phyloP scores from a whole-genome alignment of 2,888 invertebrate genomes.

The Orchesellides sinensis region DNA sequence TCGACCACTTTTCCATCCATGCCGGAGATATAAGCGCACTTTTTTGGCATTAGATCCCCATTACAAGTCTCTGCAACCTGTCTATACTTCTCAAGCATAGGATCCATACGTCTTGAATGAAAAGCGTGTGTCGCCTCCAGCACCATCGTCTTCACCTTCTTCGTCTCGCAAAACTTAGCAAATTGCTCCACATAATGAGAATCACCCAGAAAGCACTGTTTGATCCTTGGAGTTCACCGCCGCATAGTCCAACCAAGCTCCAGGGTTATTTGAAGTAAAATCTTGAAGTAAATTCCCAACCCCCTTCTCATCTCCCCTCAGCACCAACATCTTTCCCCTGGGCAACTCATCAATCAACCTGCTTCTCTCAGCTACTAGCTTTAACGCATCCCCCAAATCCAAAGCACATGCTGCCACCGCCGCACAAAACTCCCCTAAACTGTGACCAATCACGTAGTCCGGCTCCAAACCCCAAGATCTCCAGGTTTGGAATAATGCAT shows the following conservation, averaged over 20 bases:
- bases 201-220: slow-evolving; percentile 47
- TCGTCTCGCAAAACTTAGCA: slow-evolving; percentile 1
- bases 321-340: slow-evolving; percentile 49
- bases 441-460: slow-evolving; percentile 62
- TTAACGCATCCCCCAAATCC: slow-evolving; percentile 52
- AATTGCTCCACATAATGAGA: slow-evolving; percentile 26
- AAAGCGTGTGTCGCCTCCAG: slow-evolving; percentile 64
- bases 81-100: slow-evolving; percentile 54
- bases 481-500: slow-evolving; percentile 56
- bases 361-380: slow-evolving; percentile 50
- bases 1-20: background rate
- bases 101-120: slow-evolving; percentile 66
- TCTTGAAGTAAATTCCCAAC: slow-evolving; percentile 5
- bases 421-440: slow-evolving; percentile 64
- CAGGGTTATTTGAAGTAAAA: slow-evolving; percentile 2
- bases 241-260: slow-evolving; percentile 43
- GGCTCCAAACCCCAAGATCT: slow-evolving; percentile 56
- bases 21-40: slow-evolving; percentile 20
- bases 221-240: slow-evolving; percentile 60
- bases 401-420: slow-evolving; percentile 52
- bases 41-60: background rate
- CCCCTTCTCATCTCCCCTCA: slow-evolving; percentile 1
- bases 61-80: slow-evolving; percentile 4
- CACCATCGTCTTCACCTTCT: slow-evolving; percentile 24
- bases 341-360: slow-evolving; percentile 50